Evolutionary conservation across 2,888 invertebrate species (phyloP).

Genomic region (Eupelmus urozonus): DNA sequence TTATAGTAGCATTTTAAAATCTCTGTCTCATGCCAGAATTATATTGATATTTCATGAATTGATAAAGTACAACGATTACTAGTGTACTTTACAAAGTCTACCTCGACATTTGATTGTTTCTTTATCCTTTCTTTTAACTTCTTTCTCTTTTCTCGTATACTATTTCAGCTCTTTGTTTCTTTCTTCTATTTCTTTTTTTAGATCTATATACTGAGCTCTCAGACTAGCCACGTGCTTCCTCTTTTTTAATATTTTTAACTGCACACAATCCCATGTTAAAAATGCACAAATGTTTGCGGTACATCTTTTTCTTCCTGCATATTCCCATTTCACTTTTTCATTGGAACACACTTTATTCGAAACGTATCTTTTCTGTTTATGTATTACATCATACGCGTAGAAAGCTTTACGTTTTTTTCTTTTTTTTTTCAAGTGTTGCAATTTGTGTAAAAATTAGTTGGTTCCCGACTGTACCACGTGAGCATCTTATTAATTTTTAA

Average conservation of each 20-base stretch:
- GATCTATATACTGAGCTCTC: background rate
- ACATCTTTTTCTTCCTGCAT: conserved; percentile 30
- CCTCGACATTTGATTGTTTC: too few relatives aligned
- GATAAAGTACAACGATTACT: conserved; percentile 6
- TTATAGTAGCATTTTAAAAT: too few relatives aligned
- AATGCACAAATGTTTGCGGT: background rate
- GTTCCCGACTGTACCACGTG: background rate
- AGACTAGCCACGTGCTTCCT: background rate
- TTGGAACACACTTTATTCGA: too few relatives aligned
- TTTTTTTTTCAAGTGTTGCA: too few relatives aligned
- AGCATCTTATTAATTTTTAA: conserved; percentile 29
- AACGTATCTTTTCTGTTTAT: too few relatives aligned
- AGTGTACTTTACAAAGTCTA: too few relatives aligned
- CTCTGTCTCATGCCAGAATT: background rate
- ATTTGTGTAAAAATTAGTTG: background rate
- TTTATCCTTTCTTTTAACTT: too few relatives aligned
- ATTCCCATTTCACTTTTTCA: conserved; percentile 31
- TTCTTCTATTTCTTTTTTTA: background rate
- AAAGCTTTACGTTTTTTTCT: too few relatives aligned
- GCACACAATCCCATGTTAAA: conserved; percentile 14
- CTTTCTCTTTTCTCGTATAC: conserved; percentile 6
- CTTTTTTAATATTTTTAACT: conserved; percentile 46
- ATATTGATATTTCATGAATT: background rate
- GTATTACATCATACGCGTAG: too few relatives aligned
- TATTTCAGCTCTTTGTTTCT: conserved; percentile 3